These are phyloP conservation scores for Cephus rjabovi DNA, from an alignment of 2,888 invertebrate species.

Conservation along the genomic window DNA sequence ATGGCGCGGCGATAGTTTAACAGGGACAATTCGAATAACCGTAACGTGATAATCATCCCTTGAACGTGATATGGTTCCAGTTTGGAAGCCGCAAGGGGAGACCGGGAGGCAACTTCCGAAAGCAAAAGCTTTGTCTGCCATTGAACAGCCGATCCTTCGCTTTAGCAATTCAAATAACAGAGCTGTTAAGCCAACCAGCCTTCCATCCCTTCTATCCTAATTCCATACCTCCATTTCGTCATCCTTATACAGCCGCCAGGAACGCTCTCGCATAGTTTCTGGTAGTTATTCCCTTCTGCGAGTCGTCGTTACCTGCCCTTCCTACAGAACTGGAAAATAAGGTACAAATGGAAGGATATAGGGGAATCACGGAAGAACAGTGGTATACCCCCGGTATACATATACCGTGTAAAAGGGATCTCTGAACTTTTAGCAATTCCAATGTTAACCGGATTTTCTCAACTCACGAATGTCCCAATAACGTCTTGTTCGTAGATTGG, in stretches of 20 bases:
- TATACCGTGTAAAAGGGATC: neutral
- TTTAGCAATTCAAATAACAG: conserved; percentile 8
- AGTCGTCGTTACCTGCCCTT: neutral
- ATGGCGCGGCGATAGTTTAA: neutral
- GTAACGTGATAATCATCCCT: neutral
- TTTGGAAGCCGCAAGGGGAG: neutral
- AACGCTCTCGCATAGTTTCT: neutral
- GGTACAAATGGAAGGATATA: neutral
- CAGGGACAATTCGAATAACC: neutral
- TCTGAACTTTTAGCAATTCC: conserved; percentile 6
- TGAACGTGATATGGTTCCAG: neutral
- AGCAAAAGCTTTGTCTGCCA: neutral
- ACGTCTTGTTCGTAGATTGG: neutral
- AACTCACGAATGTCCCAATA: neutral
- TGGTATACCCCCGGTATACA: neutral
- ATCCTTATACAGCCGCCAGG: neutral
- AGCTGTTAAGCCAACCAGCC: neutral
- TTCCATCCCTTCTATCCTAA: neutral
- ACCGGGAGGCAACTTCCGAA: neutral
- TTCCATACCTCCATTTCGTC: neutral
- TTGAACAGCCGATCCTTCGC: neutral
- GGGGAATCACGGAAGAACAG: neutral
- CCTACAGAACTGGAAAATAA: neutral
- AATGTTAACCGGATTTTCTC: conserved; percentile 15
- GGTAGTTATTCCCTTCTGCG: neutral